Evolutionary conservation across 2,797 vertebrate genomes (phyloP).

Genomic region (Astyanax mexicanus): DNA sequence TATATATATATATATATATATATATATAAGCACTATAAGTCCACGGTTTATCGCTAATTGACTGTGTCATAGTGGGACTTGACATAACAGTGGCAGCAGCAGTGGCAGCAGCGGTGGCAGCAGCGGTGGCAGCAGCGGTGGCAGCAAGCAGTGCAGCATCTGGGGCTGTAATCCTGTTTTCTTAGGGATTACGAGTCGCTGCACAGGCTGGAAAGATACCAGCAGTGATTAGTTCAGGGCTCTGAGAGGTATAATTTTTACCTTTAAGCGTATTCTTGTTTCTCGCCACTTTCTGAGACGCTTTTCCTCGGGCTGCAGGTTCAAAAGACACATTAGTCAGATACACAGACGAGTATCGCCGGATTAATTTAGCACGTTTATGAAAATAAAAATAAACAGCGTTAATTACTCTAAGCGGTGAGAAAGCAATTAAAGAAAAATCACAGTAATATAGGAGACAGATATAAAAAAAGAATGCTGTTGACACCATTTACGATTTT

Average conservation of each 20-base stretch:
- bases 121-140: background rate
- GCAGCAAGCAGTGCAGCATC: background rate
- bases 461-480: background rate
- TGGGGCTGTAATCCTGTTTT: conserved; percentile 24
- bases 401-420: conserved; percentile 1
- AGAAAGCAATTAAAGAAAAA: background rate
- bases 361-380: conserved; percentile 5
- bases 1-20: no score
- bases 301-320: conserved; percentile 6
- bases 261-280: conserved; percentile 1
- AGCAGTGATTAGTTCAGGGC: conserved; percentile 24
- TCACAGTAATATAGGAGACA: no score
- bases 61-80: conserved; percentile 18
- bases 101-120: no score
- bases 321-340: conserved; percentile 1
- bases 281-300: background rate
- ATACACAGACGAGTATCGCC: background rate
- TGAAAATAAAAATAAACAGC: conserved; percentile 17
- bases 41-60: background rate
- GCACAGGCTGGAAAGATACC: conserved; percentile 10
- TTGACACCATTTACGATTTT: background rate
- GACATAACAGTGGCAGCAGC: background rate
- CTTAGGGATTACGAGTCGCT: conserved; percentile 17
- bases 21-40: no score
- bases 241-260: conserved; percentile 25